These are phyloP conservation scores for Myrmecobius fasciatus DNA, from an alignment of 2,113 vertebrate species.

Conservation along the genomic window DNA sequence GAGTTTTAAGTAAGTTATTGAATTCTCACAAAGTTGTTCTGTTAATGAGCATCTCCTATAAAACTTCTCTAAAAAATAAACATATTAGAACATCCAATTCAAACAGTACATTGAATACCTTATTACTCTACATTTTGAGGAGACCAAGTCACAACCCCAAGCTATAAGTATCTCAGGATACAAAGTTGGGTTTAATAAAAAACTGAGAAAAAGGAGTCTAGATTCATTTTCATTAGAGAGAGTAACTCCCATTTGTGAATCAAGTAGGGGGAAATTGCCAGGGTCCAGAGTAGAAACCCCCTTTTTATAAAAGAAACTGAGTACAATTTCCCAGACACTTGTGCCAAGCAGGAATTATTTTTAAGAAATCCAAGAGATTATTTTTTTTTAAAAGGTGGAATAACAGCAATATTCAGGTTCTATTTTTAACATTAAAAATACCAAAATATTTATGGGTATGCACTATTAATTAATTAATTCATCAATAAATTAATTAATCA, in stretches of 20 bases:
- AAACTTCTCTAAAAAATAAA: not conserved
- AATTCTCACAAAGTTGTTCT: not conserved
- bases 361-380: not conserved
- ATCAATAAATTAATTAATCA: too few relatives aligned
- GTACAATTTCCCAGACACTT: not conserved
- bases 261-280: not conserved
- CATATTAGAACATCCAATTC: not conserved
- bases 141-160: not conserved
- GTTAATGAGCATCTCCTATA: not conserved
- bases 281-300: not conserved
- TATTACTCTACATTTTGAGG: not conserved
- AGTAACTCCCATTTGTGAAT: not conserved
- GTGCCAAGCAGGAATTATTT: not conserved
- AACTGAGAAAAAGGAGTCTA: not conserved
- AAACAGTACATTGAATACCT: not conserved
- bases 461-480: too few relatives aligned
- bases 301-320: not conserved
- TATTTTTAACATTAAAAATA: not conserved
- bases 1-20: not conserved
- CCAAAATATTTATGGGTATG: not conserved
- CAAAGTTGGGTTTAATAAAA: not conserved
- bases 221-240: not conserved
- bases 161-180: not conserved
- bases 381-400: not conserved
- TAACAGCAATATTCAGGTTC: not conserved